Percentiles rank a stretch among this genome's conserved stretches.
Conservation (phyloP, 2,888 invertebrate genomes). For the Alviniconcha strummeri region DNA sequence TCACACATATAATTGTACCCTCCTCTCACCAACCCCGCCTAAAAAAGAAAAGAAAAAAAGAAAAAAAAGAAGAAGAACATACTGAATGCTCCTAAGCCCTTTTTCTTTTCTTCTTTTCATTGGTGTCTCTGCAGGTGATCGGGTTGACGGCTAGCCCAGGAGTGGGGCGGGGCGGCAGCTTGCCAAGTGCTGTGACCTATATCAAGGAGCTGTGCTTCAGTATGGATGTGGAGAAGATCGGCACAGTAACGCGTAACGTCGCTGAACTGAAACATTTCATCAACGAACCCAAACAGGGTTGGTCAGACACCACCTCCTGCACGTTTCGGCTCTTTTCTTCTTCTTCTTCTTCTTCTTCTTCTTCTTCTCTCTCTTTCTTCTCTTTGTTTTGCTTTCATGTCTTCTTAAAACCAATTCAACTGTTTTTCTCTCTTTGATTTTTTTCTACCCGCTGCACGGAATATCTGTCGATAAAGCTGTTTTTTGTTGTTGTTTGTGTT, state of each 20-base stretch:
- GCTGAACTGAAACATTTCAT: not conserved
- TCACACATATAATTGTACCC: too few relatives aligned
- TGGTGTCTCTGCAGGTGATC: not conserved
- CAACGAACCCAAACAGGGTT: slow-evolving; percentile 14
- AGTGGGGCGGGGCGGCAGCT: not conserved
- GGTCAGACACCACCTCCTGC: not conserved
- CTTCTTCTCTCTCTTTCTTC: not conserved
- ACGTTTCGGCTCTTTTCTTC: not conserved
- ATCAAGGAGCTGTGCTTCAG: slow-evolving; percentile 11
- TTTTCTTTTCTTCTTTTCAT: not conserved
- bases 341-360: too few relatives aligned
- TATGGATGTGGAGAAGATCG: slow-evolving; percentile 14
- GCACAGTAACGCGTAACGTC: not conserved
- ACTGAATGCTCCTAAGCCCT: not conserved
- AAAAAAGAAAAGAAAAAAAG: not conserved
- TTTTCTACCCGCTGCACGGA: not conserved
- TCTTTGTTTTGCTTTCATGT: not conserved
- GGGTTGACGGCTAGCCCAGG: slow-evolving; percentile 31
- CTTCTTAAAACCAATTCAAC: not conserved
- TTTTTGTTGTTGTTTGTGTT: too few relatives aligned
- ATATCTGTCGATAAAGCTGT: not conserved
- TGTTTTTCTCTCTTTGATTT: not conserved
- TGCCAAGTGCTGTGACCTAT: not conserved
- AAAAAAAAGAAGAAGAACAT: not conserved
- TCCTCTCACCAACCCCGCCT: too few relatives aligned